Percentiles rank a stretch among this genome's conserved stretches.
Conservation (phyloP, 2,888 invertebrate species). For the Hydrotaea diabolus region DNA sequence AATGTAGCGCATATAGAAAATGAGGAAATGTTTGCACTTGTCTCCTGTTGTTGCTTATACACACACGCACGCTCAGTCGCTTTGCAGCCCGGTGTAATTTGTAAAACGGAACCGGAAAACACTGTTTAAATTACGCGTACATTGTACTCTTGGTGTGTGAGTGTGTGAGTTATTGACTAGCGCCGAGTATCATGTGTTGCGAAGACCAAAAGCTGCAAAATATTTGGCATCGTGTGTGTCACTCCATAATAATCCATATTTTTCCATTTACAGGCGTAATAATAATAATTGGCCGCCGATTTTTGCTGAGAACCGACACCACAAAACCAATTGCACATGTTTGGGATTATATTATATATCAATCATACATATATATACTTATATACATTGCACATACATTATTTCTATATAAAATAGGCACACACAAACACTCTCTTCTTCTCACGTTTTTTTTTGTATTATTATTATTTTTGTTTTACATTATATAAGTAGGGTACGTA, state of each 20-base stretch:
- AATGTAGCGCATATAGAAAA: too few species aligned
- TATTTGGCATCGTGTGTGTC: neutral
- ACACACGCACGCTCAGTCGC: neutral
- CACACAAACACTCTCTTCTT: neutral
- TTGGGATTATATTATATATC: neutral
- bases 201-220: neutral
- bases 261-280: neutral
- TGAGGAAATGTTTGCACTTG: too few species aligned
- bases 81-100: neutral
- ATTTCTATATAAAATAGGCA: neutral
- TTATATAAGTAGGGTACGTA: slow-evolving; percentile 3
- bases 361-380: neutral
- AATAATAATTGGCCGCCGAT: neutral
- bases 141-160: neutral
- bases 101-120: slow-evolving; percentile 26
- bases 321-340: neutral
- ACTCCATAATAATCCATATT: neutral
- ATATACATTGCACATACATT: neutral
- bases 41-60: neutral
- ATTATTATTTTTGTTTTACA: neutral
- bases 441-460: neutral
- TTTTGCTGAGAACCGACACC: neutral
- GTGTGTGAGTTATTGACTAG: slow-evolving; percentile 13
- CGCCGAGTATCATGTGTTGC: neutral
- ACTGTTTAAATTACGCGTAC: neutral